Evolutionary conservation across 35 echinoderm and acorn worm species (phyloP).

Genomic region (Ophiothrix spiculata): DNA sequence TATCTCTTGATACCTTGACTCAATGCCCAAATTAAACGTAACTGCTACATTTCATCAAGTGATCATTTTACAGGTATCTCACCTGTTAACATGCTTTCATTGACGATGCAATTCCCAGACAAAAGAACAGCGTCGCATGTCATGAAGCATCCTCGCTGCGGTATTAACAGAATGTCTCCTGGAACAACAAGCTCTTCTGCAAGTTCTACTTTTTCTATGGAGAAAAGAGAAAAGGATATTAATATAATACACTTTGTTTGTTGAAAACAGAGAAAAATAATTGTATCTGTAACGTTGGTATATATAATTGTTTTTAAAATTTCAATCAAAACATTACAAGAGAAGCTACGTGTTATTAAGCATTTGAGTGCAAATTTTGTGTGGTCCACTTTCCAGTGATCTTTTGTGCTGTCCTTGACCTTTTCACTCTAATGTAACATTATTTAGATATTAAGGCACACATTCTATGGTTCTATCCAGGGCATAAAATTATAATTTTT

Average conservation of each 20-base stretch:
- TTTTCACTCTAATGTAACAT: too few relatives aligned
- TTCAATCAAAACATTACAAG: not conserved
- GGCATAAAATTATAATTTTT: too few relatives aligned
- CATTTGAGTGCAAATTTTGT: not conserved
- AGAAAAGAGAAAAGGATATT: not conserved
- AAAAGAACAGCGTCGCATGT: slow-evolving; percentile 85
- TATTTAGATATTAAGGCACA: too few relatives aligned
- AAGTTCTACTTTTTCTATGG: not conserved
- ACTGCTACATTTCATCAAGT: not conserved
- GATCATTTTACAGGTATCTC: too few relatives aligned
- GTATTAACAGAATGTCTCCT: slow-evolving; percentile 80
- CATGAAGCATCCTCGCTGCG: slow-evolving; percentile 56
- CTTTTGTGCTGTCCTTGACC: too few relatives aligned
- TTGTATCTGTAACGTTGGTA: not conserved
- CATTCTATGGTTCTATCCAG: too few relatives aligned
- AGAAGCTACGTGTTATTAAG: not conserved
- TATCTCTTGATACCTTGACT: not conserved
- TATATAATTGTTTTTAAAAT: not conserved
- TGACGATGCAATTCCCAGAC: slow-evolving; percentile 79
- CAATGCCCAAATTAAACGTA: not conserved
- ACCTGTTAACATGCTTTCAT: slow-evolving; percentile 98
- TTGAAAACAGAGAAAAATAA: not conserved
- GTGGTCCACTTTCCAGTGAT: too few relatives aligned
- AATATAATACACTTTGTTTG: not conserved
- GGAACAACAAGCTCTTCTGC: slow-evolving; percentile 46